Evolutionary conservation across 2,888 invertebrate genomes (phyloP).

Genomic region (Buathra laborator): DNA sequence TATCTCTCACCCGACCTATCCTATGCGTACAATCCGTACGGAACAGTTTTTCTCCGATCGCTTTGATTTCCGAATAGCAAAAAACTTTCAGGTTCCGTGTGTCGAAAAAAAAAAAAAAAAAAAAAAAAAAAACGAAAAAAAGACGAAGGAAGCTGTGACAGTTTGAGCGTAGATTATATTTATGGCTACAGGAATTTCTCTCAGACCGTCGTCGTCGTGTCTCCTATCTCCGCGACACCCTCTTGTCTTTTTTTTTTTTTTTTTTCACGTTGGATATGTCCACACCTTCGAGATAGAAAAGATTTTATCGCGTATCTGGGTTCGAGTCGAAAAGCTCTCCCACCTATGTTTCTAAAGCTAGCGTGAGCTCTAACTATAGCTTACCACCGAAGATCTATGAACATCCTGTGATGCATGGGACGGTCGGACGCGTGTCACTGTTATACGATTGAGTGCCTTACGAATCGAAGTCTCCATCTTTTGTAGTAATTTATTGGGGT

Average conservation of each 20-base stretch:
- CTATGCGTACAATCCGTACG: no score
- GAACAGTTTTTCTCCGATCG: no score
- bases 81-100: conserved; percentile 8
- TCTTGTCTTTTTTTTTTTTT: conserved; percentile 38
- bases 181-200: conserved; percentile 71
- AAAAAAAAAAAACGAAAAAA: conserved; percentile 17
- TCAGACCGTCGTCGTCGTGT: conserved; percentile 20
- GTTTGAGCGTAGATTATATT: conserved; percentile 78
- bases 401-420: conserved; percentile 51
- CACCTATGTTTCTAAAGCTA: conserved; percentile 30
- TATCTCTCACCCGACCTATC: no score
- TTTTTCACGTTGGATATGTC: conserved; percentile 33
- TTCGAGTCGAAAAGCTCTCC: conserved; percentile 51
- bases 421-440: conserved; percentile 22
- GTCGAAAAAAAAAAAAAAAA: conserved; percentile 16
- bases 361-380: conserved; percentile 17
- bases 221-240: conserved; percentile 1
- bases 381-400: conserved; percentile 50
- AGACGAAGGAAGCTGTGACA: conserved; percentile 70
- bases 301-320: conserved; percentile 59
- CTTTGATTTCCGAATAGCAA: conserved; percentile 14
- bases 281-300: conserved; percentile 48
- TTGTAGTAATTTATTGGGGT: conserved; percentile 5
- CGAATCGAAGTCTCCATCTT: conserved; percentile 48
- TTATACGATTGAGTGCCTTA: conserved; percentile 23